phyloP scores from a whole-genome alignment of 2,888 invertebrate species.

The Yponomeuta evonymella region DNA sequence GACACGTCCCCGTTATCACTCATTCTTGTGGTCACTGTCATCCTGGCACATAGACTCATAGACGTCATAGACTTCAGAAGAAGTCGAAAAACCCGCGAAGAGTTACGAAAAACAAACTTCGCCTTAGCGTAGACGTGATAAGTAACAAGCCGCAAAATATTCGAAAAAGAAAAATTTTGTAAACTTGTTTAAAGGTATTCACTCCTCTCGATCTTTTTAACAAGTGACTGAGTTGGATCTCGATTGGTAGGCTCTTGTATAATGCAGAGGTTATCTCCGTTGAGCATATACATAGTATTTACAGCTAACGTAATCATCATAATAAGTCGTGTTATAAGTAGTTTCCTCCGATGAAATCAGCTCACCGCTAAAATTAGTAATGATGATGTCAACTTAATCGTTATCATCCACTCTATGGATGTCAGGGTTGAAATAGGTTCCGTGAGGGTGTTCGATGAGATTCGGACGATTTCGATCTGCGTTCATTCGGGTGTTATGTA shows the following conservation, averaged over 20 bases:
- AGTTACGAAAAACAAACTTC: neutral
- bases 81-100: neutral
- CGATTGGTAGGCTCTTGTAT: constrained; percentile 21
- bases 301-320: neutral
- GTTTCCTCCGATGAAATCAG: constrained; percentile 22
- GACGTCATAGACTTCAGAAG: neutral
- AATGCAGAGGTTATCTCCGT: constrained; percentile 31
- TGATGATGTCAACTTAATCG: constrained; percentile 10
- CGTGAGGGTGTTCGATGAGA: neutral
- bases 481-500: no score
- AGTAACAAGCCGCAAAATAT: no score
- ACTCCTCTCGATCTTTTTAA: neutral
- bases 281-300: constrained; percentile 20
- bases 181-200: neutral
- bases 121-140: neutral
- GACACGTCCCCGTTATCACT: constrained; percentile 46
- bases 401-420: neutral
- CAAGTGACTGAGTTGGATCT: constrained; percentile 23
- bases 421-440: neutral
- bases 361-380: constrained; percentile 23
- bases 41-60: constrained; percentile 33
- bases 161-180: neutral
- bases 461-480: no score
- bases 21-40: constrained; percentile 50
- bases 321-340: neutral